phyloP scores from a whole-genome alignment of 2,888 invertebrate species.

The Hermaeophaga mercurialis region DNA sequence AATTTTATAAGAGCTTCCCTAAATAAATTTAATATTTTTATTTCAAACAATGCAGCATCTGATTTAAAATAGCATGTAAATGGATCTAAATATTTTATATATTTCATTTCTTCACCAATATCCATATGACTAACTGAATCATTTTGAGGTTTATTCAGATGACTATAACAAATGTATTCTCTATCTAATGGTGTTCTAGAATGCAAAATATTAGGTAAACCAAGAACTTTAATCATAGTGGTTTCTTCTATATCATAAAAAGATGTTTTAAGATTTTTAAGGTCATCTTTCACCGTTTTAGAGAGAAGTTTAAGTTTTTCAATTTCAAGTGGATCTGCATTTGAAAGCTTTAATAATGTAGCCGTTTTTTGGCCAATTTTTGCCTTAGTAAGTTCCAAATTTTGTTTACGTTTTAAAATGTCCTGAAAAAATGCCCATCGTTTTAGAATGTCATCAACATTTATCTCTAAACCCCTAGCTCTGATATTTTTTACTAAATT shows the following conservation, averaged over 20 bases:
- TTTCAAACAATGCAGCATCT: slow-evolving; percentile 75
- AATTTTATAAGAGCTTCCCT: slow-evolving; percentile 57
- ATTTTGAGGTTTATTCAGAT: slow-evolving; percentile 46
- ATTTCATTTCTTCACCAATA: slow-evolving; percentile 61
- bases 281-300: slow-evolving; percentile 57
- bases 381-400: slow-evolving; percentile 61
- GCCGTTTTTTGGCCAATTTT: slow-evolving; percentile 61
- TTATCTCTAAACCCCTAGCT: slow-evolving; percentile 61
- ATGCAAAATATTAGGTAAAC: slow-evolving; percentile 74
- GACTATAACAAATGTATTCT: slow-evolving; percentile 48
- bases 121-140: slow-evolving; percentile 61
- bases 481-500: slow-evolving; percentile 62
- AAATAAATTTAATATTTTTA: slow-evolving; percentile 64
- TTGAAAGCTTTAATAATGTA: slow-evolving; percentile 53
- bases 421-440: slow-evolving; percentile 68
- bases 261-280: slow-evolving; percentile 66
- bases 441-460: slow-evolving; percentile 63
- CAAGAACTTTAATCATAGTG: slow-evolving; percentile 67
- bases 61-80: slow-evolving; percentile 67
- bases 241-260: slow-evolving; percentile 77
- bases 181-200: slow-evolving; percentile 62
- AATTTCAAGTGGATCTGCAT: slow-evolving; percentile 53
- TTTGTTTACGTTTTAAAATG: slow-evolving; percentile 59
- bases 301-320: slow-evolving; percentile 64
- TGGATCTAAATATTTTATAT: slow-evolving; percentile 66